These are phyloP conservation scores for Todiramphus saurophagus DNA, from an alignment of 2,113 vertebrate species.

Conservation along the genomic window DNA sequence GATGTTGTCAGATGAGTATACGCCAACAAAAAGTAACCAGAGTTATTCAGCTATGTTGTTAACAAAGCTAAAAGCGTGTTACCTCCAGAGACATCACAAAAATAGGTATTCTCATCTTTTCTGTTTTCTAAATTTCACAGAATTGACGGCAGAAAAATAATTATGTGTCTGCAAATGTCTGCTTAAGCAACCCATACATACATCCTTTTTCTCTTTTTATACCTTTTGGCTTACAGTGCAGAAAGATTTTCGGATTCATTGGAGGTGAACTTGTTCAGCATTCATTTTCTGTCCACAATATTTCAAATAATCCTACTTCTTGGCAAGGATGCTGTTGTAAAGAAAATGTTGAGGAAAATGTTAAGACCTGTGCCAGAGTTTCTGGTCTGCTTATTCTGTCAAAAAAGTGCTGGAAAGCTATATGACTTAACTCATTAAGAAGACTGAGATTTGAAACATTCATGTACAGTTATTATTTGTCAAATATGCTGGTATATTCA, in stretches of 20 bases:
- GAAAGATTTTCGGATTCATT: background rate
- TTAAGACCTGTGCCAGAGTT: background rate
- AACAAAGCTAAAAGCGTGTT: conserved; percentile 45
- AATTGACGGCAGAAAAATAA: background rate
- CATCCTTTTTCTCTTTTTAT: background rate
- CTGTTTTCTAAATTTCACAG: background rate
- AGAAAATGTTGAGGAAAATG: background rate
- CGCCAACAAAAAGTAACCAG: conserved; percentile 32
- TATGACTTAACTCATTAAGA: background rate
- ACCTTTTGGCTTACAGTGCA: background rate
- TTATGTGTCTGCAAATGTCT: background rate
- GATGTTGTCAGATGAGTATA: conserved; percentile 52
- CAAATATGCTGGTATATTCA: background rate
- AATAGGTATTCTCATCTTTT: background rate
- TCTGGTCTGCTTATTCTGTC: background rate
- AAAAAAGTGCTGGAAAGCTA: background rate
- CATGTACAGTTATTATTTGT: background rate
- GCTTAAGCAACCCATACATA: background rate
- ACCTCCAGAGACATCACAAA: conserved; percentile 42
- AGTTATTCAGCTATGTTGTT: conserved; percentile 30
- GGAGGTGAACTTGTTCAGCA: background rate
- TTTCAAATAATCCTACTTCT: background rate
- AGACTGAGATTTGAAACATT: background rate
- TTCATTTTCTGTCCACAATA: background rate
- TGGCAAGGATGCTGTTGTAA: background rate